Evolutionary conservation across 2,797 vertebrate species (phyloP), one percentile per base, ranked within the genome.

Genomic region (Eulemur mongoz): DNA sequence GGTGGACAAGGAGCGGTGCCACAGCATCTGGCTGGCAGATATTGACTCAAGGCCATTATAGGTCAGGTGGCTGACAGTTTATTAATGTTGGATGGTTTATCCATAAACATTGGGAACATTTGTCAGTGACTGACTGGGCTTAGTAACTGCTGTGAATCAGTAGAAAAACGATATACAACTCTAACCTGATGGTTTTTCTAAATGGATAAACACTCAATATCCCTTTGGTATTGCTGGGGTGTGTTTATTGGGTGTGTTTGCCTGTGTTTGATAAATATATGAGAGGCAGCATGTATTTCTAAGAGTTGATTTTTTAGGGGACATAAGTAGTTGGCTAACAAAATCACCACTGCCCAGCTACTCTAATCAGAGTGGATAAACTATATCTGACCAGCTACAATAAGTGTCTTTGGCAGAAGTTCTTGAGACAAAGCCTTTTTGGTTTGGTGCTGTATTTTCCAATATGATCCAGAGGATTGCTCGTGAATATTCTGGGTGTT

Each of bases 221-320:
- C 61, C 50, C 43, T 84, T n/a, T 87, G 70, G 6, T 57, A 13
- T 73, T 79, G 7, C 43, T 73, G 63, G 50, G 11, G 1, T 50
- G 1, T 72, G 43, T 83, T 89, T 84, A 82, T 78, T 8, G 2
- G 38, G 10, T 27, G 0, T 84, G 25, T 89, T 81, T 95, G 40
- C 61, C 61, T 78, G 43, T 70, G 35, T 43, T 63, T 70, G 43
- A 35, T 50, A 72, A 59, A 35, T 15, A 30, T 48, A 72, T 92
- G 85, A 91, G 14, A 95, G 4, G 14, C 40, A 70, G 35, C 32
- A 50, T 59, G 5, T 50, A 83, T 83, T 93, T 88, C 81, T 82
- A 82, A 90, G 32, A 73, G 6, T 86, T 90, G 17, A n/a, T 89
- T 93, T 94, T 73, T 90, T 73, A 94, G 75, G 61, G 70, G 6